A percentile compares a stretch with the other conserved stretches of the same genome.
These are phyloP conservation scores for Calosoma granatense DNA, from an alignment of 1,140 invertebrate genomes.

Conservation along the genomic window DNA sequence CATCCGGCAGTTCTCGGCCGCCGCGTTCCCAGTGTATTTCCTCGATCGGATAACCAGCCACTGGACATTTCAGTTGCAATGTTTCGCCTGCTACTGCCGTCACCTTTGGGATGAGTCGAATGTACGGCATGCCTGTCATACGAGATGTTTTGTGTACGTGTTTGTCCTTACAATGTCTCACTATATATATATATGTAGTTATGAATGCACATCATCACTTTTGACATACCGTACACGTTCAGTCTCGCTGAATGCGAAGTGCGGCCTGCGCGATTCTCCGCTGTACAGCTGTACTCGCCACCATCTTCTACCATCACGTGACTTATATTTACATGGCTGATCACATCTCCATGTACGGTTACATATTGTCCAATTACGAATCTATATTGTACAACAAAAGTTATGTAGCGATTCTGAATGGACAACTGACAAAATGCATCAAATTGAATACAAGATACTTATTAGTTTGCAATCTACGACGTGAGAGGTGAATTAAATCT, in stretches of 20 bases:
- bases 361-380: conserved; percentile 74
- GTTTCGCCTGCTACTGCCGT: conserved; percentile 75
- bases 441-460: no score
- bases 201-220: no score
- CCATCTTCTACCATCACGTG: conserved; percentile 74
- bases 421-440: no score
- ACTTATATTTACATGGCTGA: conserved; percentile 80
- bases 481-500: no score
- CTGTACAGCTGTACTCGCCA: conserved; percentile 75
- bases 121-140: conserved; percentile 64
- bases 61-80: conserved; percentile 71
- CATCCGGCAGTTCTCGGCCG: conserved; percentile 65
- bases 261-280: conserved; percentile 67
- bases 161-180: conserved; percentile 25
- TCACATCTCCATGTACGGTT: conserved; percentile 70
- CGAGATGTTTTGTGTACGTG: conserved; percentile 11
- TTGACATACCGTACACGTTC: conserved; percentile 71
- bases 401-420: no score
- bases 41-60: conserved; percentile 75
- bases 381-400: conserved; percentile 43
- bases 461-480: no score
- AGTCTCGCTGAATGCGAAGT: conserved; percentile 65
- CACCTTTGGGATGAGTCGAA: conserved; percentile 70
- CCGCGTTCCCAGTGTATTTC: conserved; percentile 72
- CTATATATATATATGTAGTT: conserved; percentile 23